phyloP scores from a whole-genome alignment of 2,888 invertebrate genomes.

The Agrotis ipsilon region DNA sequence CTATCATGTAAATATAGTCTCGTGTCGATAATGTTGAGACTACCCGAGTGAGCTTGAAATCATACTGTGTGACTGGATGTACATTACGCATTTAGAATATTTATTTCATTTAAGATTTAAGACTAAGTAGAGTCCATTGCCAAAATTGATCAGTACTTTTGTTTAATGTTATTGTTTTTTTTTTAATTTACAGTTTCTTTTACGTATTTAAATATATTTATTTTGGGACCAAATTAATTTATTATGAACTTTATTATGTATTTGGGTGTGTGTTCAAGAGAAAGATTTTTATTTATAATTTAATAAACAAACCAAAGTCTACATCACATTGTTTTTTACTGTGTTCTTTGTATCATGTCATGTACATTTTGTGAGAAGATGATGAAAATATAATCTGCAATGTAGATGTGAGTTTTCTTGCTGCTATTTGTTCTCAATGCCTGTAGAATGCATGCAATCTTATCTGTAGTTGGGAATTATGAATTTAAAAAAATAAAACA shows the following conservation, averaged over 20 bases:
- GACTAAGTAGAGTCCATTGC: conserved; percentile 89
- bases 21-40: conserved; percentile 74
- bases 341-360: conserved; percentile 80
- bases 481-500: conserved; percentile 47
- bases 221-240: conserved; percentile 91
- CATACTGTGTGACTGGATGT: conserved; percentile 82
- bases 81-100: conserved; percentile 84
- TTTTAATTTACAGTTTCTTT: conserved; percentile 80
- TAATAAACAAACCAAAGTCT: conserved; percentile 91
- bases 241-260: conserved; percentile 89
- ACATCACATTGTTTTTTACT: conserved; percentile 87
- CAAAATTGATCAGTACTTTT: conserved; percentile 90
- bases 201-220: conserved; percentile 89
- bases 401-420: conserved; percentile 77
- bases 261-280: conserved; percentile 88
- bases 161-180: conserved; percentile 87
- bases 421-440: conserved; percentile 42
- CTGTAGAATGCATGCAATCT: conserved; percentile 40
- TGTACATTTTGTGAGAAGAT: conserved; percentile 82
- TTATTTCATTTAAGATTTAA: conserved; percentile 88
- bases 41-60: conserved; percentile 75
- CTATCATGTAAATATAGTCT: conserved; percentile 84
- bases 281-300: conserved; percentile 89
- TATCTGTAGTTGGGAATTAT: conserved; percentile 14
- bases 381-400: conserved; percentile 84